phyloP scores from a whole-genome alignment of 2,888 invertebrate species.

The Coelinius sp. region DNA sequence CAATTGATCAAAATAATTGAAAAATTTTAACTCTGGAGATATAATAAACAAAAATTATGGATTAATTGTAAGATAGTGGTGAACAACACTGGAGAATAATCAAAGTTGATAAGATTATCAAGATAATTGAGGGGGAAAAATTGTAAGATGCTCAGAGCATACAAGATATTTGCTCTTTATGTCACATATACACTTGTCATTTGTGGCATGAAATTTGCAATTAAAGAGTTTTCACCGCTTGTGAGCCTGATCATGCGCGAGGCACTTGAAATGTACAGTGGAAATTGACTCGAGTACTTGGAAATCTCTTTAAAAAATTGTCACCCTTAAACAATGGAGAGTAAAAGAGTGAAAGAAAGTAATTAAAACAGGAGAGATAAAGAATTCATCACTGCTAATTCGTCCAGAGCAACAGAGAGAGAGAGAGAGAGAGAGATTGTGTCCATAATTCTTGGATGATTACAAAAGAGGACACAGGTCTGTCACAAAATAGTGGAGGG shows the following conservation, averaged over 20 bases:
- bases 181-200: slow-evolving; percentile 47
- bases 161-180: slow-evolving; percentile 49
- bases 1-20: background rate
- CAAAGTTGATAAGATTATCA: background rate
- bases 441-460: background rate
- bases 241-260: slow-evolving; percentile 20
- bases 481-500: background rate
- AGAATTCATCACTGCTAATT: background rate
- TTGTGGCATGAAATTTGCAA: slow-evolving; percentile 40
- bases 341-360: background rate
- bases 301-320: background rate
- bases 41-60: slow-evolving; percentile 10
- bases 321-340: background rate
- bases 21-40: slow-evolving; percentile 2
- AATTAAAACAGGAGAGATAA: background rate
- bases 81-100: background rate
- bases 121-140: background rate
- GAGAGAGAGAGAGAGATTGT: background rate
- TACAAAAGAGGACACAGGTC: slow-evolving; percentile 6
- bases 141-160: slow-evolving; percentile 45
- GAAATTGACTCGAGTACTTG: background rate
- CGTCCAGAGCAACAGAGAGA: background rate
- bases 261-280: slow-evolving; percentile 14
- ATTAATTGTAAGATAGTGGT: background rate
- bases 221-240: slow-evolving; percentile 31